Evolutionary conservation across 2,888 invertebrate species (phyloP).

Genomic region (Eueremaeus valkanovi): DNA sequence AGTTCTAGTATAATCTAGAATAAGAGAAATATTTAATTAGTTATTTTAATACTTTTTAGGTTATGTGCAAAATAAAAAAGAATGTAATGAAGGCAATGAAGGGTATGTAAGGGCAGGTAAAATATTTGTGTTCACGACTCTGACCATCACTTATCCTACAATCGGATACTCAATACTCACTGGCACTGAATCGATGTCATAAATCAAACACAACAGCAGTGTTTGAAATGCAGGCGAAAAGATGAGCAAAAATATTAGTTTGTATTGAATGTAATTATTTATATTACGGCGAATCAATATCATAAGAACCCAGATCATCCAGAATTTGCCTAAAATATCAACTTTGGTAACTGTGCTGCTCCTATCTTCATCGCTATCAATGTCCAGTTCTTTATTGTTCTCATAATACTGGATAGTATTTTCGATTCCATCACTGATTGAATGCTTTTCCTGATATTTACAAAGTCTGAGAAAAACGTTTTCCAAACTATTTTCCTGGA

Average conservation of each 20-base stretch:
- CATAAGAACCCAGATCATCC: conserved; percentile 27
- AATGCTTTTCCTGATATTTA: neutral
- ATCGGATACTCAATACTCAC: too few relatives aligned
- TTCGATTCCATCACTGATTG: too few relatives aligned
- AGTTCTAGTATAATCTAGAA: too few relatives aligned
- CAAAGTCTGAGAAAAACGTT: conserved; percentile 2
- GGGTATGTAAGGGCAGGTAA: too few relatives aligned
- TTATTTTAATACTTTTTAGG: too few relatives aligned
- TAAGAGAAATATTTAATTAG: too few relatives aligned
- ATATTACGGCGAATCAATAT: conserved; percentile 33
- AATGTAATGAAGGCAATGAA: neutral
- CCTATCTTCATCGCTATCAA: too few relatives aligned
- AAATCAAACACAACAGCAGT: conserved; percentile 33
- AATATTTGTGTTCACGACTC: neutral
- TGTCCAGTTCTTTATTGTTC: neutral
- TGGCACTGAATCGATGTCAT: conserved; percentile 13
- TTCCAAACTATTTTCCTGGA: neutral
- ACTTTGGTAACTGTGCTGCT: neutral
- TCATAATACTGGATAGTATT: neutral
- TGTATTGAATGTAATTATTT: conserved; percentile 8
- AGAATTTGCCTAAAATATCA: neutral
- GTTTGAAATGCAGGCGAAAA: conserved; percentile 35
- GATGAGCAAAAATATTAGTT: conserved; percentile 18
- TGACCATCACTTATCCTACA: too few relatives aligned
- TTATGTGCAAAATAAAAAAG: too few relatives aligned